Evolutionary conservation across 2,888 invertebrate genomes (phyloP), one percentile per base, ranked within the genome.

Genomic region (Argyra leucocephala): DNA sequence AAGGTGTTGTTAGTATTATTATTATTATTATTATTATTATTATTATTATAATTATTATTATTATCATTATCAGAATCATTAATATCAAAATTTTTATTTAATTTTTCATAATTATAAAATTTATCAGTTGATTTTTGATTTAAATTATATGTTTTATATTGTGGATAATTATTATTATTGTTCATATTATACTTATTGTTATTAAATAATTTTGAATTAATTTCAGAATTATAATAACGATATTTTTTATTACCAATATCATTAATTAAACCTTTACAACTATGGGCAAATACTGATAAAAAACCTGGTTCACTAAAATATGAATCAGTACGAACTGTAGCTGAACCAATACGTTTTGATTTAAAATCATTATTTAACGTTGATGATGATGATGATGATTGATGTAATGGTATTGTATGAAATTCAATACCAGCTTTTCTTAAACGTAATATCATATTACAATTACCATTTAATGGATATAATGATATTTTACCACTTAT

Each of bases 291-390:
- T 0, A 92, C 90, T 61, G 91, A 91, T 48, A 91, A 88, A 72
- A 91, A 91, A 18, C 91, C 88, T 0, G 91, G 91, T 72, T 92
- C 91, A 0, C 91, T 83, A 73, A 92, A 92, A 74, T 90, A 90
- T 0, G 91, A 90, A 73, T 90, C 90, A 0, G 90, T 90, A 76
- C 88, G 85, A 22, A 79, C 78, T 0, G 79, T 76, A 15, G 79
- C 76, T 4, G 67, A 57, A 1, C 75, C 71, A 12, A 75, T 74
- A 2, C 66, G 66, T 15, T 22, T 22, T 23, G 22, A 22, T 58
- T 58, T 23, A 12, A 23, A 10, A 22, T 58, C 23, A 15, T 18
- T 48, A 18, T 15, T 18, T 48, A 15, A 48, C 18, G 48, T 18
- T 48, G 48, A 48, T 48, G 15, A 48, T 26, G 71, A 61, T 48